Evolutionary conservation across 1,140 invertebrate genomes (phyloP).

Genomic region (Drosophila kohkoa): DNA sequence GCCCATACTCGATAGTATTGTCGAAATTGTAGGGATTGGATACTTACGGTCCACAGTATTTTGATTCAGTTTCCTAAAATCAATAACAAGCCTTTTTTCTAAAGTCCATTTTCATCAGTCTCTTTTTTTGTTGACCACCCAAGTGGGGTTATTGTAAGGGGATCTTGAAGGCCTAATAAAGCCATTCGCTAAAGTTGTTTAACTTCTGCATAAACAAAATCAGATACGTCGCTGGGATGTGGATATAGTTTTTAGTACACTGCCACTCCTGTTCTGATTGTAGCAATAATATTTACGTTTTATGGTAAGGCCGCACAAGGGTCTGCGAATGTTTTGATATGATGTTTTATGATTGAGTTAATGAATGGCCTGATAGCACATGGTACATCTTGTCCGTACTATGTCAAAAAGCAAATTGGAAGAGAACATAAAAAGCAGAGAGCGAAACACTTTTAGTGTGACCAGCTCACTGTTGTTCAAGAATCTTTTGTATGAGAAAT

Average conservation of each 20-base stretch:
- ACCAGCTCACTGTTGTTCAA: too few species aligned
- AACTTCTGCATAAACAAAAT: constrained; percentile 45
- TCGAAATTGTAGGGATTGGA: constrained; percentile 7
- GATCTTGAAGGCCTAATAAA: constrained; percentile 1
- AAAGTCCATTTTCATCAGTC: neutral
- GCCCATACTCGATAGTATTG: constrained; percentile 77
- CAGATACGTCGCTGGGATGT: neutral
- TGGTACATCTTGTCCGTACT: too few species aligned
- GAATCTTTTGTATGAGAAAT: too few species aligned
- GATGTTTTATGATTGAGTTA: neutral
- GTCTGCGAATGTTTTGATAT: constrained; percentile 8
- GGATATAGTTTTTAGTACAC: constrained; percentile 7
- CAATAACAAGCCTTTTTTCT: constrained; percentile 73
- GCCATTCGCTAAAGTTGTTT: neutral
- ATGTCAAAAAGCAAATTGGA: too few species aligned
- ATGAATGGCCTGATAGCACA: too few species aligned
- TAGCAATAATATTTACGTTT: neutral
- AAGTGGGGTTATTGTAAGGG: constrained; percentile 3
- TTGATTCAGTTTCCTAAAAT: constrained; percentile 78
- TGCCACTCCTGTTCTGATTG: neutral
- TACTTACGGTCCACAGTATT: constrained; percentile 8
- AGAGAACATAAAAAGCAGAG: too few species aligned
- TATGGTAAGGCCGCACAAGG: constrained; percentile 4
- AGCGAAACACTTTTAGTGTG: too few species aligned
- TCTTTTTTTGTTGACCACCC: neutral